Evolutionary conservation across 2,113 vertebrate species (phyloP).

Genomic region (Poecilia latipinna): DNA sequence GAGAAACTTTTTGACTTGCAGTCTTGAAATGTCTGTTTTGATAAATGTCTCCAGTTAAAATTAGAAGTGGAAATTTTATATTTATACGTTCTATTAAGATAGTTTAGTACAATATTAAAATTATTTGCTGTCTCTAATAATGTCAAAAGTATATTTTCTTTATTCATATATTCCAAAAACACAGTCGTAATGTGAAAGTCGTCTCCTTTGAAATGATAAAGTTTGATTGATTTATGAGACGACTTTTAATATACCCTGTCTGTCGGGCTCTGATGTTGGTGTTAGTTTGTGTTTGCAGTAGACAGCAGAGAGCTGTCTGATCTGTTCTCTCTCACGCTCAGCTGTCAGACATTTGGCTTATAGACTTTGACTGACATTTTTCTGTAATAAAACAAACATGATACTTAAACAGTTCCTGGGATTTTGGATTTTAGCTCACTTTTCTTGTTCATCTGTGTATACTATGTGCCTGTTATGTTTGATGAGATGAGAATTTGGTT

Average conservation of each 20-base stretch:
- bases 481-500: neutral
- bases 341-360: neutral
- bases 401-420: conserved; percentile 14
- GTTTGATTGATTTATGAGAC: neutral
- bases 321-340: neutral
- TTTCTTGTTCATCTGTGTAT: neutral
- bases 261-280: neutral
- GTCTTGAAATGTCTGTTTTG: no score
- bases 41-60: no score
- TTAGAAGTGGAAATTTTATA: no score
- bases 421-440: conserved; percentile 9
- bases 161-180: no score
- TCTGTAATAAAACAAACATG: conserved; percentile 23
- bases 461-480: neutral
- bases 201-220: no score
- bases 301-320: neutral
- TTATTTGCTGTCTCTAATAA: no score
- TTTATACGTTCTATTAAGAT: no score
- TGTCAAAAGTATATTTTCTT: no score
- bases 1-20: no score
- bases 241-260: neutral
- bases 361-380: conserved; percentile 35
- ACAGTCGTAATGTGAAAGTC: no score
- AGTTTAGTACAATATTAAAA: no score
- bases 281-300: neutral